Percentiles rank a stretch among this genome's conserved stretches.
phyloP scores from a whole-genome alignment of 2,888 invertebrate genomes.

The Galeopsomyia nigrocyanea region DNA sequence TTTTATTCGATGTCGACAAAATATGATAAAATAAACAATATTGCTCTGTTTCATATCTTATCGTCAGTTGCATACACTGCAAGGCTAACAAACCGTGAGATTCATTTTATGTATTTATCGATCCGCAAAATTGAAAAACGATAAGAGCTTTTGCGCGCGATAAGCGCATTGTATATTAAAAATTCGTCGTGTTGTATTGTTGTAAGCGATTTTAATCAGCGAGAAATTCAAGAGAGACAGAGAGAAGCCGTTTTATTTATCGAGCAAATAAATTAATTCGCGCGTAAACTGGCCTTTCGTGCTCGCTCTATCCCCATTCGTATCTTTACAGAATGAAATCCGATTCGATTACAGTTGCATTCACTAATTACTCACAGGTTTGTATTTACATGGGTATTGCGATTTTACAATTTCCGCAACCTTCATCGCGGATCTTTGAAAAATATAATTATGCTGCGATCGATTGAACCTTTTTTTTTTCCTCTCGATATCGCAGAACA shows the following conservation, averaged over 20 bases:
- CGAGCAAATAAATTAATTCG: conserved; percentile 23
- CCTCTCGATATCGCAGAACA: too few species aligned
- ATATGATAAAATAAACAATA: too few species aligned
- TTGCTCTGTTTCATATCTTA: too few species aligned
- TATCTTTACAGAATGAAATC: background rate
- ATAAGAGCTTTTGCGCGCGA: conserved; percentile 1
- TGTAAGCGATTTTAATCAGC: conserved; percentile 2
- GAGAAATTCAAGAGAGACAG: conserved; percentile 14
- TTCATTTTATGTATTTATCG: background rate
- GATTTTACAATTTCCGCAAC: background rate
- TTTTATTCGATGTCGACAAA: too few species aligned
- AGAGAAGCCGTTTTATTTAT: conserved; percentile 19
- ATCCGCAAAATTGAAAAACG: background rate
- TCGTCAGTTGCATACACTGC: too few species aligned
- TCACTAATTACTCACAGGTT: conserved; percentile 3
- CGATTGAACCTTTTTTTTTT: too few species aligned
- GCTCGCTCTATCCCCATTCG: background rate
- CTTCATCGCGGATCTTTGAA: too few species aligned
- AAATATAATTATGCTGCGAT: too few species aligned
- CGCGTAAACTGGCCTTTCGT: conserved; percentile 16
- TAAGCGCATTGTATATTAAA: conserved; percentile 6
- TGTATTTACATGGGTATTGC: background rate
- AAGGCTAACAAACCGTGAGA: too few species aligned
- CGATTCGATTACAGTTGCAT: conserved; percentile 6
- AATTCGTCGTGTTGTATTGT: background rate